Evolutionary conservation across 1,140 invertebrate species (phyloP), one percentile per base, ranked within the genome.

Genomic region (Spodoptera frugiperda): DNA sequence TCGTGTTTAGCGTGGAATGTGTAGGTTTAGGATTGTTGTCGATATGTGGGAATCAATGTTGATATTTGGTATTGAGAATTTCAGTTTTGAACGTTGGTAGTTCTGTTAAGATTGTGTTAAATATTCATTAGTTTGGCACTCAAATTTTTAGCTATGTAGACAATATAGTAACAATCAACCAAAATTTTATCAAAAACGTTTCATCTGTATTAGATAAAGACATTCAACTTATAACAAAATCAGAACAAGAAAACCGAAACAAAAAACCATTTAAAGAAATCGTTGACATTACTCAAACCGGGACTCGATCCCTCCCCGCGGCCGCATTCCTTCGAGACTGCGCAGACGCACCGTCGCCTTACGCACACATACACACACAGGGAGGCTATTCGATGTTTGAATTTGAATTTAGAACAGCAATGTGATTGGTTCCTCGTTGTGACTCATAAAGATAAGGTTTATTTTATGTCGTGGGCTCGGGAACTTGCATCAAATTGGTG

Each of bases 261-360:
- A 67, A 67, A 67, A 67, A 67, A 67, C 44, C 63, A 49, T 67
- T 67, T 67, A 67, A 39, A 25, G 63, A 67, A 67, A 67, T 67
- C 63, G 63, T 67, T 67, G 63, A 67, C 63, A 67, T 67, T 67
- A 67, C 39, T 67, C 63, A 67, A 46, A 14, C 44, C 63, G 63
- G 44, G 63, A 67, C 63, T 49, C 19, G 63, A 49, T 48, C 63
- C 44, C 63, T 49, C 63, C 61, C 63, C 19, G 33, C 49, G 67
- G 48, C 48, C 67, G 49, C 67, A 70, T 70, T 70, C 67, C 67
- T 53, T 21, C 14, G 67, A 1, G 67, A 15, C 49, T 12, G 49
- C 48, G 67, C 67, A 70, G 67, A 70, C 67, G 67, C 48, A 54
- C n/a, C 44, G 67, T 70, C 67, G 67, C 67, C 67, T 9, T 49